Evolutionary conservation across 2,888 invertebrate species (phyloP).

Genomic region (Elaeidobius kamerunicus): DNA sequence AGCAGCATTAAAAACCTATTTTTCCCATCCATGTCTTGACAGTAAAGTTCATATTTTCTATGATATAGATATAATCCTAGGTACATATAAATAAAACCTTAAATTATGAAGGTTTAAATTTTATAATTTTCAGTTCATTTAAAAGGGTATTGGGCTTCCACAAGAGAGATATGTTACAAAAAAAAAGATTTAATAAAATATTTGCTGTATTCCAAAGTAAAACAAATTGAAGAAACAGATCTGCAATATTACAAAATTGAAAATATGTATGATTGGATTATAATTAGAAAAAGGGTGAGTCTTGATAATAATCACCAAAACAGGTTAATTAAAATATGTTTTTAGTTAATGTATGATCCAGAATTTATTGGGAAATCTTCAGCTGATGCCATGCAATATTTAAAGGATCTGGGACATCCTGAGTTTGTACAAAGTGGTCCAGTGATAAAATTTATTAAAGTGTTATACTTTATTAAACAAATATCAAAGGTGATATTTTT

Average conservation of each 20-base stretch:
- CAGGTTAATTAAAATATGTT: background rate
- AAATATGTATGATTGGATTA: constrained; percentile 19
- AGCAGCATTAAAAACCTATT: constrained; percentile 2
- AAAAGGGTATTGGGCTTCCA: constrained; percentile 17
- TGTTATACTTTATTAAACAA: constrained; percentile 16
- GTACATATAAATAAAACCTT: constrained; percentile 3
- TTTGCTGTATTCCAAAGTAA: constrained; percentile 5
- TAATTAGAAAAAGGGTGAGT: constrained; percentile 24
- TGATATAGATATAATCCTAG: constrained; percentile 17
- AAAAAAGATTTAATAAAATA: constrained; percentile 4
- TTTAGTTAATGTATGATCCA: constrained; percentile 20
- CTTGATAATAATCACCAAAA: background rate
- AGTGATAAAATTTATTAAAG: constrained; percentile 23
- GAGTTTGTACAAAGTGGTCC: constrained; percentile 12
- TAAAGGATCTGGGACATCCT: constrained; percentile 16
- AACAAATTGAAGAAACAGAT: constrained; percentile 12
- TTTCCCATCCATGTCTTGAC: constrained; percentile 4
- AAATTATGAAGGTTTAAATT: no score
- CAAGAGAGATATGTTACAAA: constrained; percentile 2
- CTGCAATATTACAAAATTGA: constrained; percentile 1
- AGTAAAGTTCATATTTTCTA: constrained; percentile 14
- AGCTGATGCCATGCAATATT: constrained; percentile 22
- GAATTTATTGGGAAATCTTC: constrained; percentile 17
- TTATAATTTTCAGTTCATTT: constrained; percentile 5
- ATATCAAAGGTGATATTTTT: constrained; percentile 17